Evolutionary conservation across 2,888 invertebrate species (phyloP).

Genomic region (Elmis aenea): DNA sequence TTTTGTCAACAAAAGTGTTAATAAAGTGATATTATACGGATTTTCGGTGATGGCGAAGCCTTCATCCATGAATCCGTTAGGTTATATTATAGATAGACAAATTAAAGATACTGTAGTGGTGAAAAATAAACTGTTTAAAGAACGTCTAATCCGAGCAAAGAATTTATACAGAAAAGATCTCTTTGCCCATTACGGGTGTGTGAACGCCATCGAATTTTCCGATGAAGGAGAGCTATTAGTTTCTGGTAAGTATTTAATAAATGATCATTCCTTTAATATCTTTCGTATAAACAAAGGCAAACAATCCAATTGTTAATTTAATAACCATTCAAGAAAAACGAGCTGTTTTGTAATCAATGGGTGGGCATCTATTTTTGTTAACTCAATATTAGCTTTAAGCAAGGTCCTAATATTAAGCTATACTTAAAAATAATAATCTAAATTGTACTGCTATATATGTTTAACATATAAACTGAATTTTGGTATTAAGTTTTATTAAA

Average conservation of each 20-base stretch:
- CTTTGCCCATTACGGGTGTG: slow-evolving; percentile 89
- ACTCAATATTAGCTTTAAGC: no score
- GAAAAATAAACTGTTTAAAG: slow-evolving; percentile 55
- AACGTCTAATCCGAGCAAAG: slow-evolving; percentile 62
- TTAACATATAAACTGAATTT: no score
- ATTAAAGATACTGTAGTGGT: slow-evolving; percentile 55
- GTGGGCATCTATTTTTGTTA: no score
- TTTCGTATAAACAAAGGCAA: no score
- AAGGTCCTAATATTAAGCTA: no score
- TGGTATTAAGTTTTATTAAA: no score
- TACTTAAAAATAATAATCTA: no score
- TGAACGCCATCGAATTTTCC: slow-evolving; percentile 94
- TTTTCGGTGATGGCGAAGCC: slow-evolving; percentile 44
- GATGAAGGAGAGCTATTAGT: slow-evolving; percentile 79
- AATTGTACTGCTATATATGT: no score
- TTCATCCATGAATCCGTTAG: slow-evolving; percentile 53
- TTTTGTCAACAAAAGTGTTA: slow-evolving; percentile 29
- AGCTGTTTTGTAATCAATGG: no score
- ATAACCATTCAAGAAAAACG: no score
- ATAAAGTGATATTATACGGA: slow-evolving; percentile 6
- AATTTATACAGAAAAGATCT: slow-evolving; percentile 81
- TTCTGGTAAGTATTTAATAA: slow-evolving; percentile 65
- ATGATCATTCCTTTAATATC: not conserved
- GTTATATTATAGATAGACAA: slow-evolving; percentile 58
- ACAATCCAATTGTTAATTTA: no score